Evolutionary conservation across 1,140 invertebrate genomes (phyloP).

Genomic region (Papilio dardanus): DNA sequence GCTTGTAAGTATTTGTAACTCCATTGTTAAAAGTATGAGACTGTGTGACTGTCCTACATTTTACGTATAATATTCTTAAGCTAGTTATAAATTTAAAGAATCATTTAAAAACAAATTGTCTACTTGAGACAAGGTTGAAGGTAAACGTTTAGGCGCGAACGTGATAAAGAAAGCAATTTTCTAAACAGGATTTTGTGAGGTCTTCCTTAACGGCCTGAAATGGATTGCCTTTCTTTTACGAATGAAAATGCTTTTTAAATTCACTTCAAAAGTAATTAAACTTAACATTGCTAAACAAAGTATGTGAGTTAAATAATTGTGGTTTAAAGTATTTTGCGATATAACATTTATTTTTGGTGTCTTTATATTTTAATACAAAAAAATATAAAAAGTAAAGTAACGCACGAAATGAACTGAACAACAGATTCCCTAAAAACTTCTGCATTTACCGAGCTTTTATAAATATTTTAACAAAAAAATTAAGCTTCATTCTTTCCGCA

Average conservation of each 20-base stretch:
- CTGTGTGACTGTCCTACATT: background rate
- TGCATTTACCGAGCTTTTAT: background rate
- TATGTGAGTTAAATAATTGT: background rate
- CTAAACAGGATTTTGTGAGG: slow-evolving; percentile 68
- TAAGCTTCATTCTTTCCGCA: background rate
- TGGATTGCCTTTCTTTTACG: slow-evolving; percentile 55
- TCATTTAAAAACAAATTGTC: slow-evolving; percentile 21
- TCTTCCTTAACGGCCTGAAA: slow-evolving; percentile 72
- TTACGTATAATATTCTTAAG: background rate
- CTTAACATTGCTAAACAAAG: background rate
- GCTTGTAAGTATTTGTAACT: too few species aligned
- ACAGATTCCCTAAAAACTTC: background rate
- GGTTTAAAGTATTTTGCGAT: too few species aligned
- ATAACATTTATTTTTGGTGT: background rate
- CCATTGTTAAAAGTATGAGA: too few species aligned
- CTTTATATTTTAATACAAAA: background rate
- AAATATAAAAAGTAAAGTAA: background rate
- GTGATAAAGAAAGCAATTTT: slow-evolving; percentile 74
- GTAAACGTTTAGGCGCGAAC: slow-evolving; percentile 51
- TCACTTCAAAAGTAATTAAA: slow-evolving; percentile 1
- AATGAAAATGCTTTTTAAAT: slow-evolving; percentile 38
- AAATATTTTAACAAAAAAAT: slow-evolving; percentile 15
- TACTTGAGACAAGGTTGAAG: slow-evolving; percentile 18
- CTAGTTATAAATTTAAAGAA: slow-evolving; percentile 15
- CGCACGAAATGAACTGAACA: background rate